Conservation (phyloP, 2,888 invertebrate species). For the Drosophila paranaensis region DNA sequence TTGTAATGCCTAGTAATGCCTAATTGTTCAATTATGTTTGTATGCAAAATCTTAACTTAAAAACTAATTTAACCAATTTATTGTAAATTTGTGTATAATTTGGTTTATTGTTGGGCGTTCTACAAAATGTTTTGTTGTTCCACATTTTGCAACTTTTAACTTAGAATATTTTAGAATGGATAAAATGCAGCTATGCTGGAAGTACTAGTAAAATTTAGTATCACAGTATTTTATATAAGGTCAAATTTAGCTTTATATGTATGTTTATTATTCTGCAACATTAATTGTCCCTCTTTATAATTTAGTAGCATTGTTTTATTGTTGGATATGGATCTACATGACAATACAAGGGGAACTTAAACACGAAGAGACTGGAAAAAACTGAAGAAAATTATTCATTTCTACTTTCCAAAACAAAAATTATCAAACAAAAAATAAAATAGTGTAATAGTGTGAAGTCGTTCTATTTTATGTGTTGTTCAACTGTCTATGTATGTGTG, state of each 20-base stretch:
- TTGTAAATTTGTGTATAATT: conserved; percentile 12
- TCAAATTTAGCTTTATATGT: conserved; percentile 79
- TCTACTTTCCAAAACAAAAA: background rate
- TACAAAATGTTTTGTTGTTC: conserved; percentile 21
- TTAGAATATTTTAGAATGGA: conserved; percentile 85
- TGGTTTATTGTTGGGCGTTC: conserved; percentile 11
- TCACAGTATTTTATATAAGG: conserved; percentile 85
- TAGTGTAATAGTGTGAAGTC: background rate
- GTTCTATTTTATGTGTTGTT: background rate
- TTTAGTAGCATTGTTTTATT: conserved; percentile 19
- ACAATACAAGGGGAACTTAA: conserved; percentile 15
- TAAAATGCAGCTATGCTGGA: conserved; percentile 85
- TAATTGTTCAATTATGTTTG: background rate
- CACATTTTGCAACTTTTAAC: conserved; percentile 32
- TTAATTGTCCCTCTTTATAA: conserved; percentile 25
- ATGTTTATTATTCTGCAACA: conserved; percentile 40
- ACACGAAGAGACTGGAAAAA: conserved; percentile 6
- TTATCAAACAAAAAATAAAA: background rate
- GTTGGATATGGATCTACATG: conserved; percentile 27
- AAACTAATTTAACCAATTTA: conserved; percentile 20
- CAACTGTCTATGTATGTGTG: too few relatives aligned
- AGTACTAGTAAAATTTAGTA: conserved; percentile 85
- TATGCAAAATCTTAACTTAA: conserved; percentile 15
- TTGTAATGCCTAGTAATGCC: background rate
- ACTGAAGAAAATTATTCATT: background rate